Base-by-base conservation (phyloP, 2,888 invertebrate species). In the Acronicta alni region DNA sequence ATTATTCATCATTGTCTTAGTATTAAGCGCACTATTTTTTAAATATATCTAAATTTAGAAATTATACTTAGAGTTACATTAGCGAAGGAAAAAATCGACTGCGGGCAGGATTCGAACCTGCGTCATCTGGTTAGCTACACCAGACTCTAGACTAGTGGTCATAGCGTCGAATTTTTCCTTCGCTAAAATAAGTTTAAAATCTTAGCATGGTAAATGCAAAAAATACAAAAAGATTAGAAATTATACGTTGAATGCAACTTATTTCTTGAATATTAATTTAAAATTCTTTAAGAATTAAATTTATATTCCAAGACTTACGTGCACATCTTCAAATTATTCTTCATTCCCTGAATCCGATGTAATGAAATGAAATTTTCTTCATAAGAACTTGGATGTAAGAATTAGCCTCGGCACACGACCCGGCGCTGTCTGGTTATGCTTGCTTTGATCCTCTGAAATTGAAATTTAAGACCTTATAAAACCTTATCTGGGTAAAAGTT, bases 381-480 rank as follows among this genome's bases (percentile, higher is more conserved):
- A 57, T 69, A 71, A 76, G 73, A 81, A 67, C 64, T 70, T 71
- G 62, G 75, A 72, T 76, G 72, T 78, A 82, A 84, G 83, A 82
- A 86, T 84, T 82, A 85, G 80, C 75, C 66, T 71, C 62, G 60
- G 73, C 68, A 61, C 69, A 68, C 75, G 77, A 80, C 80, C 79
- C 73, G 80, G 81, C 72, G 77, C 82, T 81, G 81, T 82, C 80
- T 83, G 79, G 79, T 69, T 77, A 76, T 70, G 72, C 72, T 79
- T 72, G 74, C 77, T 71, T 77, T 88, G 85, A 91, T 90, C 90
- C 89, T 72, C 68, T 88, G 83, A 89, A 91, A 92, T 91, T 91
- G 90, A 89, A 90, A 90, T 90, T 87, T 88, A 89, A 91, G 85
- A 88, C 88, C 81, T 81, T 84, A 85, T 81, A 82, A 85, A 85